A percentile compares a stretch with the other conserved stretches of the same genome.
Conservation (phyloP, 1,140 invertebrate species). For the Hypothenemus hampei region DNA sequence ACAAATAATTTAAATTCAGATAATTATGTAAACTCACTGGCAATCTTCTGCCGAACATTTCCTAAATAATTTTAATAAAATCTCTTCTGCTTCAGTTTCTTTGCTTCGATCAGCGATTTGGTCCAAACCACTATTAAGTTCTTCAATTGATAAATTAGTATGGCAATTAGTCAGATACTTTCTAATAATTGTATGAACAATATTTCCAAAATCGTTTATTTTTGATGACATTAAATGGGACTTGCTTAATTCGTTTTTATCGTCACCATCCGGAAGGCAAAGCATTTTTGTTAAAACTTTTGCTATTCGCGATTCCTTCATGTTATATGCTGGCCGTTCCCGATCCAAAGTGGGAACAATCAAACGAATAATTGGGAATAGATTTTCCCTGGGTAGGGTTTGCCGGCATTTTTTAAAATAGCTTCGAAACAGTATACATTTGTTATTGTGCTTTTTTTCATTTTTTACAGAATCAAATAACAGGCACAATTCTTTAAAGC, state of each 20-base stretch:
- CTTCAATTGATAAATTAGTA: slow-evolving; percentile 52
- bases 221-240: slow-evolving; percentile 36
- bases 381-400: slow-evolving; percentile 29
- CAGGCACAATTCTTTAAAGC: slow-evolving; percentile 34
- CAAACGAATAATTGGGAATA: slow-evolving; percentile 67
- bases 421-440: slow-evolving; percentile 25
- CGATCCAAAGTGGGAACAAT: slow-evolving; percentile 65
- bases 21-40: background rate
- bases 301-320: slow-evolving; percentile 62
- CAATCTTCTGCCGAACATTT: slow-evolving; percentile 37
- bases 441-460: slow-evolving; percentile 19
- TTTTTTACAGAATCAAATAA: slow-evolving; percentile 29
- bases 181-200: slow-evolving; percentile 64
- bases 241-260: slow-evolving; percentile 61
- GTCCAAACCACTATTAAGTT: slow-evolving; percentile 68
- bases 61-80: slow-evolving; percentile 43
- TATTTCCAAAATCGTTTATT: slow-evolving; percentile 68
- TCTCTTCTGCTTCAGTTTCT: slow-evolving; percentile 47
- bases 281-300: slow-evolving; percentile 64
- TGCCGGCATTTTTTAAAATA: slow-evolving; percentile 29
- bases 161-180: slow-evolving; percentile 52
- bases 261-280: slow-evolving; percentile 58
- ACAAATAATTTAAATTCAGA: slow-evolving; percentile 2
- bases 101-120: slow-evolving; percentile 57
- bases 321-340: slow-evolving; percentile 57